Percentiles rank a stretch among this genome's conserved stretches.
Conservation (phyloP, 2,888 invertebrate species). For the Drosophila recens region DNA sequence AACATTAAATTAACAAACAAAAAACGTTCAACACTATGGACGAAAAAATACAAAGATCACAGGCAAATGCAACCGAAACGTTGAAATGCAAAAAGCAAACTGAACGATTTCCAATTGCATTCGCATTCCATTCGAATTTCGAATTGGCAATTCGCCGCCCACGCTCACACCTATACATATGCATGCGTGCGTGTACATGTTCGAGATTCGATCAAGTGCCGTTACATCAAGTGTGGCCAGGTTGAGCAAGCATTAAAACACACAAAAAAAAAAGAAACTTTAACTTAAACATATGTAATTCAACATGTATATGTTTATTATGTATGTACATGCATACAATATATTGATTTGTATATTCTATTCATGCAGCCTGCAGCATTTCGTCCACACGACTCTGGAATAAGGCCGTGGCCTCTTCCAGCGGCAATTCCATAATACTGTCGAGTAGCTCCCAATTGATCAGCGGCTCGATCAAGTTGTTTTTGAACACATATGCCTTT, state of each 20-base stretch:
- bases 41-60: constrained; percentile 21
- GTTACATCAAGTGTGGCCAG: constrained; percentile 41
- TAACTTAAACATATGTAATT: too few species aligned
- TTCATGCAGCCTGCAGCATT: background rate
- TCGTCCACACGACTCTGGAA: constrained; percentile 11
- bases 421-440: constrained; percentile 32
- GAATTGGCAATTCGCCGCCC: background rate
- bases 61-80: constrained; percentile 27
- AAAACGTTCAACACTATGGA: constrained; percentile 26
- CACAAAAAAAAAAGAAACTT: background rate
- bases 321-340: too few species aligned
- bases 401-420: background rate
- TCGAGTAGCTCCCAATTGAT: constrained; percentile 42
- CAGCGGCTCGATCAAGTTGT: constrained; percentile 23
- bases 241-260: background rate
- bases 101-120: constrained; percentile 49
- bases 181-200: background rate
- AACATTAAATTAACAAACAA: constrained; percentile 22
- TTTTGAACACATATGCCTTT: constrained; percentile 16
- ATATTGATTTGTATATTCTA: too few species aligned
- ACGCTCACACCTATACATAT: constrained; percentile 4
- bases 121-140: background rate
- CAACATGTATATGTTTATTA: too few species aligned
- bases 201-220: constrained; percentile 40
- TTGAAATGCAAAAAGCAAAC: constrained; percentile 58